These are phyloP conservation scores for Elaphurus davidianus DNA, from an alignment of 2,113 vertebrate genomes.

Conservation along the genomic window DNA sequence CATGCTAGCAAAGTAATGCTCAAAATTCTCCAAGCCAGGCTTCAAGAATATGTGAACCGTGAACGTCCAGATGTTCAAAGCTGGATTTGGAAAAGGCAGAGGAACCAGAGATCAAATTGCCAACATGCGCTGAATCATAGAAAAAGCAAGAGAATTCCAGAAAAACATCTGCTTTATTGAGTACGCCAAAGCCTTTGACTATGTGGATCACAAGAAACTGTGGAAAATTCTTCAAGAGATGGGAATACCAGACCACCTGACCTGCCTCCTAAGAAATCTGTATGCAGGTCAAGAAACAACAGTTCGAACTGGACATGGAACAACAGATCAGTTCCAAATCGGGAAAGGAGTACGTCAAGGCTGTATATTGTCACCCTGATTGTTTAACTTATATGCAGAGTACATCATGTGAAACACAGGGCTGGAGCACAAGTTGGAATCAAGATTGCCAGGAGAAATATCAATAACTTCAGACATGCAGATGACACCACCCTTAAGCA, in stretches of 20 bases:
- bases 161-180: background rate
- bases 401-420: background rate
- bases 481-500: background rate
- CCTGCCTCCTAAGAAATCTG: background rate
- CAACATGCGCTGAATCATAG: background rate
- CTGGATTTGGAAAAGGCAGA: background rate
- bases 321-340: background rate
- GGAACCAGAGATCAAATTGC: background rate
- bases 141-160: background rate
- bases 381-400: background rate
- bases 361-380: background rate
- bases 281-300: background rate
- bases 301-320: background rate
- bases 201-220: background rate
- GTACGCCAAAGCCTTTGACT: background rate
- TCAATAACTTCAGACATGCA: background rate
- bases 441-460: background rate
- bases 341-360: background rate
- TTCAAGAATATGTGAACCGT: background rate
- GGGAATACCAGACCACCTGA: background rate
- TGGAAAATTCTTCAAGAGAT: background rate
- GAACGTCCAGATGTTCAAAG: background rate
- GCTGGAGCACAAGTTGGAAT: background rate
- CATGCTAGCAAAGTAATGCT: background rate
- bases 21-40: background rate